Evolutionary conservation across 2,888 invertebrate genomes (phyloP).

Genomic region (Diogma glabrata): DNA sequence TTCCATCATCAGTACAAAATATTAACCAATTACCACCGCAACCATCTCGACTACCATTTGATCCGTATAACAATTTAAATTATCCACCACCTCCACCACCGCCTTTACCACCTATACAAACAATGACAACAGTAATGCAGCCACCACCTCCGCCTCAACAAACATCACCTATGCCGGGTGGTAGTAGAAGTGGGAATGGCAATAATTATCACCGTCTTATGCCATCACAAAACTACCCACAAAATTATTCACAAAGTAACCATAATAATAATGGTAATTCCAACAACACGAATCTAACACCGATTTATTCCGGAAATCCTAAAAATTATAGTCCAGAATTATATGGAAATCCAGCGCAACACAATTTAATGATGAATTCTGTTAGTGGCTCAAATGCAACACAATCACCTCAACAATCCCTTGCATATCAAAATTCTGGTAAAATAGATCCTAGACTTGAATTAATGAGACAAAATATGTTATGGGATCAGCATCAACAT

Average conservation of each 20-base stretch:
- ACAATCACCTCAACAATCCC: neutral
- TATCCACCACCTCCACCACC: constrained; percentile 8
- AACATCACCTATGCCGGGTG: neutral
- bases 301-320: neutral
- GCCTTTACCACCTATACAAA: constrained; percentile 5
- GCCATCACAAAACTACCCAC: constrained; percentile 12
- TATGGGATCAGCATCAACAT: constrained; percentile 18
- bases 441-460: constrained; percentile 11
- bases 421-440: neutral
- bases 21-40: constrained; percentile 12
- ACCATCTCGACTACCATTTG: constrained; percentile 24
- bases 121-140: neutral
- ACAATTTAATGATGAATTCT: neutral
- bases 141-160: neutral
- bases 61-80: constrained; percentile 14
- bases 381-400: neutral
- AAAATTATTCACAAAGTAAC: neutral
- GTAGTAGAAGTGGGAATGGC: neutral
- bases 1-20: constrained; percentile 9
- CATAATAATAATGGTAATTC: neutral
- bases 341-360: neutral
- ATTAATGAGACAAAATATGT: constrained; percentile 15
- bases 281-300: neutral
- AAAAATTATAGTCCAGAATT: constrained; percentile 6
- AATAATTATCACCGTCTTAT: constrained; percentile 11